These are phyloP conservation scores for Diadophis punctatus DNA, from an alignment of 2,113 vertebrate genomes.

Conservation along the genomic window DNA sequence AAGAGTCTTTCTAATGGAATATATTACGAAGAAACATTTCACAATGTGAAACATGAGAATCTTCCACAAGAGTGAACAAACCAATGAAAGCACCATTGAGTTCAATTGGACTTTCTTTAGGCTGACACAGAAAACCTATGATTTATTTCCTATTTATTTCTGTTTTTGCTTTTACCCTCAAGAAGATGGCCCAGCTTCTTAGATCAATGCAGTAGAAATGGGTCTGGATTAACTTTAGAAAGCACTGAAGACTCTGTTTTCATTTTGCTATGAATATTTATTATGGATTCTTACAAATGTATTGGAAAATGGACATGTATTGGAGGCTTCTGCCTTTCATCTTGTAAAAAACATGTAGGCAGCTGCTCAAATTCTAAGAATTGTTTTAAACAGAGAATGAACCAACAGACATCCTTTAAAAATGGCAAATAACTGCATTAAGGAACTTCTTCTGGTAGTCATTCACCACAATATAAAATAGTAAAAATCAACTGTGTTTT, in stretches of 20 bases:
- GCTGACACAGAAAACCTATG: slow-evolving; percentile 91
- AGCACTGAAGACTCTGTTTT: slow-evolving; percentile 38
- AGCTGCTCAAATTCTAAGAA: slow-evolving; percentile 69
- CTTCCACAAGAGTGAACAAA: slow-evolving; percentile 97
- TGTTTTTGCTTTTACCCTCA: background rate
- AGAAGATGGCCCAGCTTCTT: background rate
- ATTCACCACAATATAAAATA: slow-evolving; percentile 58
- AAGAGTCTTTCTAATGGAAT: slow-evolving; percentile 94
- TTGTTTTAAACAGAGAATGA: slow-evolving; percentile 49
- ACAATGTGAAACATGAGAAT: slow-evolving; percentile 93
- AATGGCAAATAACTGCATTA: slow-evolving; percentile 18
- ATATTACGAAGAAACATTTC: slow-evolving; percentile 96
- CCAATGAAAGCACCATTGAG: slow-evolving; percentile 97
- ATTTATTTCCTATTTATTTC: slow-evolving; percentile 68
- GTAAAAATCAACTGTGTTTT: slow-evolving; percentile 64
- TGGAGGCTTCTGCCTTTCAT: slow-evolving; percentile 56
- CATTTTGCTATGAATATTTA: slow-evolving; percentile 69
- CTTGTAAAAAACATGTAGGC: slow-evolving; percentile 69
- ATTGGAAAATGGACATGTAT: slow-evolving; percentile 57
- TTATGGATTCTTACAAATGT: slow-evolving; percentile 66
- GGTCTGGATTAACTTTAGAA: slow-evolving; percentile 51
- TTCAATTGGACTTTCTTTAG: slow-evolving; percentile 98
- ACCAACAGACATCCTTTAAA: slow-evolving; percentile 55
- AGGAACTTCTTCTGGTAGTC: slow-evolving; percentile 61
- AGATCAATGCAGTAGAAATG: slow-evolving; percentile 21